Conservation (phyloP, 37 sponge, comb jelly and placozoan species). For the Beroe forskalii region DNA sequence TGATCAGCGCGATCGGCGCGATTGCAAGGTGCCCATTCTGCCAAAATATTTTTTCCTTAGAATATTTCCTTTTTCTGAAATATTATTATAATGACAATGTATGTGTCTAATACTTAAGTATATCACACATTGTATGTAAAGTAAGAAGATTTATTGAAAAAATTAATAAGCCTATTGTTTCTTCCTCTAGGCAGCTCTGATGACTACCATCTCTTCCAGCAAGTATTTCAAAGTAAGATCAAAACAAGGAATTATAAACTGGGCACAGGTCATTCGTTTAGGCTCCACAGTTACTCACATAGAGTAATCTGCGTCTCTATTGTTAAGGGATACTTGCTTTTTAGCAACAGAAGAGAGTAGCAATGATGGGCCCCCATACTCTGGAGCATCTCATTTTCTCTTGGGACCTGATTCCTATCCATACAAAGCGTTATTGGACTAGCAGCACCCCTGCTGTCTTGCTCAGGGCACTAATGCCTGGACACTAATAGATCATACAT, state of each 20-base stretch:
- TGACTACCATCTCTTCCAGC: no score
- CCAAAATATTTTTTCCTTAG: no score
- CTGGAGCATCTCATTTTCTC: constrained; percentile 89
- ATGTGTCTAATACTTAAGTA: no score
- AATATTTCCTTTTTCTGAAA: no score
- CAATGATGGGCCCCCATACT: constrained; percentile 93
- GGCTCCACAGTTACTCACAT: constrained; percentile 77
- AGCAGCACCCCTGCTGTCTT: constrained; percentile 83
- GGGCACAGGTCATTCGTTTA: constrained; percentile 73
- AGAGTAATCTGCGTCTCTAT: constrained; percentile 78
- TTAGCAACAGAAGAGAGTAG: constrained; percentile 93
- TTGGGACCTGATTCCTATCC: constrained; percentile 93
- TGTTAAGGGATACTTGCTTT: constrained; percentile 78
- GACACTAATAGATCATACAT: constrained; percentile 93
- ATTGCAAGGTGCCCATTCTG: no score
- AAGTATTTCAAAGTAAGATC: neutral
- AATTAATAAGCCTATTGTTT: no score
- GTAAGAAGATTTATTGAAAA: no score
- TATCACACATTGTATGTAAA: no score
- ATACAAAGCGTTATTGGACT: constrained; percentile 89
- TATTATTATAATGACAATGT: no score
- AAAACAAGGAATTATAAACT: neutral
- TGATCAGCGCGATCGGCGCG: no score
- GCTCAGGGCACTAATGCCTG: constrained; percentile 96
- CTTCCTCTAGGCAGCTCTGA: no score